Percentiles rank a stretch among this genome's conserved stretches.
Evolutionary conservation across 2,797 vertebrate species (phyloP).

Genomic region (Enteromius afrohamiltoni): DNA sequence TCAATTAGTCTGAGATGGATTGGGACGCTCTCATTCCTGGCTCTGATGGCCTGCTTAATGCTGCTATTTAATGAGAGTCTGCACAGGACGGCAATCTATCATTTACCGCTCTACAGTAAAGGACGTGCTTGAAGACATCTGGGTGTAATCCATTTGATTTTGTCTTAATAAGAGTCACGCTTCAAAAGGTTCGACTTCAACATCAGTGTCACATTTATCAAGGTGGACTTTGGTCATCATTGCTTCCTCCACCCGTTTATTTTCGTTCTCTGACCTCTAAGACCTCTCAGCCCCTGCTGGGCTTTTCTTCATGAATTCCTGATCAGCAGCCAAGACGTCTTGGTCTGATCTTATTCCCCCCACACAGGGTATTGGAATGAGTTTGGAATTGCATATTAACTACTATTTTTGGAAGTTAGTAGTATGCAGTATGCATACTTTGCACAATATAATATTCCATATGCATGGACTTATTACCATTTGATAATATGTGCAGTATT

Average conservation of each 20-base stretch:
- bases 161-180: conserved; percentile 26
- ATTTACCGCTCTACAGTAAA: conserved; percentile 33
- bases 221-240: background rate
- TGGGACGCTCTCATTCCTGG: conserved; percentile 16
- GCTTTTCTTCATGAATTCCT: conserved; percentile 52
- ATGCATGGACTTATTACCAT: background rate
- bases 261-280: conserved; percentile 11
- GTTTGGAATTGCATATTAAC: conserved; percentile 13
- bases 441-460: background rate
- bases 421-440: background rate
- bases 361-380: conserved; percentile 39
- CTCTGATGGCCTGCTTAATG: conserved; percentile 28
- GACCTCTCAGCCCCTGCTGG: conserved; percentile 14
- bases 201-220: conserved; percentile 19
- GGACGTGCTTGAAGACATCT: conserved; percentile 25
- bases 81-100: conserved; percentile 19
- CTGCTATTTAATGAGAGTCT: conserved; percentile 38
- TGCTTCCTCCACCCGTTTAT: background rate
- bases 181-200: conserved; percentile 6
- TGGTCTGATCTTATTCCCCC: conserved; percentile 33
- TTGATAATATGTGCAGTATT: background rate
- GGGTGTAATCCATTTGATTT: conserved; percentile 9
- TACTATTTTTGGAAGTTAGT: background rate
- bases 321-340: conserved; percentile 54
- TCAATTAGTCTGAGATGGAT: conserved; percentile 51